These are phyloP conservation scores for Bubo blakistoni DNA, from an alignment of 2,113 vertebrate genomes.

Conservation along the genomic window DNA sequence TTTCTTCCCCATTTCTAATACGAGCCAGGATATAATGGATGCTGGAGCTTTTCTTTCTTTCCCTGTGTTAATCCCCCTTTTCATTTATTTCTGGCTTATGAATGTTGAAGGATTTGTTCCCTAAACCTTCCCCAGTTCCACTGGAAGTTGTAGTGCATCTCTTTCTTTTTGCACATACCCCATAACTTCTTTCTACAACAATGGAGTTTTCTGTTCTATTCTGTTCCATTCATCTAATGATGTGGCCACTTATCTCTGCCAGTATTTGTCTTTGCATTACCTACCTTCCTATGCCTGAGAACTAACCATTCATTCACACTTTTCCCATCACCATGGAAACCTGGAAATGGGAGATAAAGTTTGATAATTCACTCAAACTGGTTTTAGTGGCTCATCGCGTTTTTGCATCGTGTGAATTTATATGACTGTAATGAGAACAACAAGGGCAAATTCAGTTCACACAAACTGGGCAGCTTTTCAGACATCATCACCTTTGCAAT, in stretches of 20 bases:
- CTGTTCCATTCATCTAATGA: neutral
- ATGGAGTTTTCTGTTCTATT: neutral
- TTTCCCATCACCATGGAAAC: constrained; percentile 37
- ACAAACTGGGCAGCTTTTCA: neutral
- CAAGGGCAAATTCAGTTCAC: neutral
- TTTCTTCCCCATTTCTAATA: neutral
- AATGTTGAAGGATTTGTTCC: neutral
- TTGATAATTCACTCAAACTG: neutral
- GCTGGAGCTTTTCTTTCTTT: rapidly evolving
- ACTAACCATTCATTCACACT: neutral
- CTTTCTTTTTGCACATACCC: rapidly evolving
- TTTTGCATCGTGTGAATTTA: neutral
- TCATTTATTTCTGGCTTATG: neutral
- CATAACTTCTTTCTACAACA: rapidly evolving
- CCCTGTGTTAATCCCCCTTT: neutral
- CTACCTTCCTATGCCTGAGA: neutral
- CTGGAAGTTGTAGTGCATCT: neutral
- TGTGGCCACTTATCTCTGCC: neutral
- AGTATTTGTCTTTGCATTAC: neutral
- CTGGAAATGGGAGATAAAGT: neutral
- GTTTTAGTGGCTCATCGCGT: neutral
- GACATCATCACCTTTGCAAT: rapidly evolving
- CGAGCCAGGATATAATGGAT: neutral
- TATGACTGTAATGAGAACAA: rapidly evolving
- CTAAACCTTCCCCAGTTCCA: neutral